These are phyloP conservation scores for Hyles euphorbiae DNA, from an alignment of 1,140 invertebrate species.

Conservation along the genomic window DNA sequence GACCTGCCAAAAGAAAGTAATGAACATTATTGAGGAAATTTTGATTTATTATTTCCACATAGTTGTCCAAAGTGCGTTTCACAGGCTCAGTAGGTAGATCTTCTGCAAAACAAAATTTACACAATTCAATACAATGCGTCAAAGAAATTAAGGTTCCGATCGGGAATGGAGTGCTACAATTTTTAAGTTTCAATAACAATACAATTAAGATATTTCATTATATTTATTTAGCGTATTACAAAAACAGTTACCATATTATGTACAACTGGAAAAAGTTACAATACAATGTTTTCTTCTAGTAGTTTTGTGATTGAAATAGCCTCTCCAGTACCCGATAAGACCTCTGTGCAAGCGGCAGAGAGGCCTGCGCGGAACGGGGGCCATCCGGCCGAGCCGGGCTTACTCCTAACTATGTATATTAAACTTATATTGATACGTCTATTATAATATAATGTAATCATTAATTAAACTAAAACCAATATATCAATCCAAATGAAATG, in stretches of 20 bases:
- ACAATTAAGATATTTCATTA: conserved; percentile 70
- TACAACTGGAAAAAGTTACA: conserved; percentile 72
- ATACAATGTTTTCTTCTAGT: conserved; percentile 79
- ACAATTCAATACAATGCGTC: conserved; percentile 53
- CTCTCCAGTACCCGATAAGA: conserved; percentile 85
- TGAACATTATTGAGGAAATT: conserved; percentile 68
- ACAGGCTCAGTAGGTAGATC: conserved; percentile 67
- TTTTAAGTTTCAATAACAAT: conserved; percentile 65
- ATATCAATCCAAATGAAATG: conserved; percentile 65
- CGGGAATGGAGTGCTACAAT: conserved; percentile 70
- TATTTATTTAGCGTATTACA: conserved; percentile 76
- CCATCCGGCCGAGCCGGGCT: conserved; percentile 71
- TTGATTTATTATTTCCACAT: conserved; percentile 75
- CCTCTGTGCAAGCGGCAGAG: conserved; percentile 78
- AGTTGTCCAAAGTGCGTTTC: conserved; percentile 70
- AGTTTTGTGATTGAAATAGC: conserved; percentile 85
- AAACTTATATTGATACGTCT: conserved; percentile 72
- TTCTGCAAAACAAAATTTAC: conserved; percentile 72
- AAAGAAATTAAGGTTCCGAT: conserved; percentile 71
- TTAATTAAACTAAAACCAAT: conserved; percentile 73
- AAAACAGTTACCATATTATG: conserved; percentile 75
- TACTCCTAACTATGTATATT: conserved; percentile 69
- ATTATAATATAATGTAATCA: conserved; percentile 69
- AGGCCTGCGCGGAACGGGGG: conserved; percentile 71
- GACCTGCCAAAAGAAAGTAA: conserved; percentile 70